These are phyloP conservation scores for Microhierax caerulescens DNA, from an alignment of 2,797 vertebrate species.

Conservation along the genomic window DNA sequence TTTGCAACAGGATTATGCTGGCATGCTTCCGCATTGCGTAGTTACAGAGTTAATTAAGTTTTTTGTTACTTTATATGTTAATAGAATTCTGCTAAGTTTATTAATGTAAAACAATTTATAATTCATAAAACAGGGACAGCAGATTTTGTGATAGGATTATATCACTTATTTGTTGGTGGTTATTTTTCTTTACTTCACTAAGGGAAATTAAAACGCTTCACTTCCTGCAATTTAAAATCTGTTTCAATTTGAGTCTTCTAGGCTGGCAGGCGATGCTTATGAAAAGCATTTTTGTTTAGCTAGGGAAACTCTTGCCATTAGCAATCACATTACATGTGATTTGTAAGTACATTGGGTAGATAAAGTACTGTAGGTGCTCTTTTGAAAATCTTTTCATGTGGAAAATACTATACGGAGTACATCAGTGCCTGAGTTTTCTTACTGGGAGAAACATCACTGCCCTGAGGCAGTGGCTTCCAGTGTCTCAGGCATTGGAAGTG, in stretches of 20 bases:
- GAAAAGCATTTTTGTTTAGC: not conserved
- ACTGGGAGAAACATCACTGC: not conserved
- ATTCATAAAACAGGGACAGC: not conserved
- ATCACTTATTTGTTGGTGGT: not conserved
- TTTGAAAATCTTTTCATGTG: not conserved
- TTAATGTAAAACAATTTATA: not conserved
- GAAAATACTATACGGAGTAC: not conserved
- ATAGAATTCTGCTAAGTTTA: not conserved
- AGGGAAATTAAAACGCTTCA: not conserved
- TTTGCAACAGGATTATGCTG: not conserved
- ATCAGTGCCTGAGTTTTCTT: not conserved
- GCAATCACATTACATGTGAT: not conserved
- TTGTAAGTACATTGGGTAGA: not conserved
- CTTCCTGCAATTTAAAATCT: not conserved
- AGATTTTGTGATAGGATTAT: not conserved
- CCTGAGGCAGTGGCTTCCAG: not conserved
- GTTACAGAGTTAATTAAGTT: not conserved
- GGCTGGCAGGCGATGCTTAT: not conserved
- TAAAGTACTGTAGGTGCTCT: not conserved
- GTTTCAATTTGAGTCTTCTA: not conserved
- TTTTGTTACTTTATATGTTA: not conserved
- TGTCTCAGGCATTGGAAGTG: not conserved
- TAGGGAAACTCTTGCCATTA: not conserved
- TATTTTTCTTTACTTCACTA: not conserved
- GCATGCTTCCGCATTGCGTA: not conserved